Evolutionary conservation across 35 echinoderm and acorn worm species (phyloP).

Genomic region (Chiridota heheva): DNA sequence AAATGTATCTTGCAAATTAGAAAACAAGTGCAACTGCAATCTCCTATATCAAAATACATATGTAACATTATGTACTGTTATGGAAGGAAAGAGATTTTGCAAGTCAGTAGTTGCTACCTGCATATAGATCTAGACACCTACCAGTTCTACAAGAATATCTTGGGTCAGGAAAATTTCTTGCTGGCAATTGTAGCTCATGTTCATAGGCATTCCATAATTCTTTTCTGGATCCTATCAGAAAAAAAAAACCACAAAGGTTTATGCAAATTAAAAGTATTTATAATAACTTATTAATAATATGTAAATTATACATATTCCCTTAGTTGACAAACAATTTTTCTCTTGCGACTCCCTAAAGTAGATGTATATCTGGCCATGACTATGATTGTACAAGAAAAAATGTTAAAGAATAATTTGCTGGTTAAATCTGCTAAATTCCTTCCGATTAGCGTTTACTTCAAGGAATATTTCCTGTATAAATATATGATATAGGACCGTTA

Average conservation of each 20-base stretch:
- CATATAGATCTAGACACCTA: slow-evolving; percentile 4
- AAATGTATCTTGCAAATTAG: neutral
- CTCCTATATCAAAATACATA: neutral
- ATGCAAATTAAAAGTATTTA: no score
- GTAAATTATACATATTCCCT: neutral
- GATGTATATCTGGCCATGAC: no score
- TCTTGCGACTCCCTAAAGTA: neutral
- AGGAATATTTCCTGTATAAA: no score
- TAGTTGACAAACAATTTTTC: neutral
- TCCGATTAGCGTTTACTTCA: no score
- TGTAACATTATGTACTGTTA: neutral
- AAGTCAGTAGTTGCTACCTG: neutral
- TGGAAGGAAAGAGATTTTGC: no score
- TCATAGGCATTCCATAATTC: slow-evolving; percentile 86
- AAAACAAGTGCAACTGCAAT: neutral
- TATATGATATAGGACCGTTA: no score
- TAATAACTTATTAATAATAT: neutral
- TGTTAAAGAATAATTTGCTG: no score
- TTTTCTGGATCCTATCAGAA: slow-evolving; percentile 59
- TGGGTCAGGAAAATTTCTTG: slow-evolving; percentile 94
- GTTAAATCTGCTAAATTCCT: no score
- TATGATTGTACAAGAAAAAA: no score
- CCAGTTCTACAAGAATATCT: slow-evolving; percentile 91
- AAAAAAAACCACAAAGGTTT: neutral
- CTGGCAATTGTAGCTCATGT: slow-evolving; percentile 75